Evolutionary conservation across 2,797 vertebrate genomes (phyloP).

Genomic region (Sebastes kiyomatsui): DNA sequence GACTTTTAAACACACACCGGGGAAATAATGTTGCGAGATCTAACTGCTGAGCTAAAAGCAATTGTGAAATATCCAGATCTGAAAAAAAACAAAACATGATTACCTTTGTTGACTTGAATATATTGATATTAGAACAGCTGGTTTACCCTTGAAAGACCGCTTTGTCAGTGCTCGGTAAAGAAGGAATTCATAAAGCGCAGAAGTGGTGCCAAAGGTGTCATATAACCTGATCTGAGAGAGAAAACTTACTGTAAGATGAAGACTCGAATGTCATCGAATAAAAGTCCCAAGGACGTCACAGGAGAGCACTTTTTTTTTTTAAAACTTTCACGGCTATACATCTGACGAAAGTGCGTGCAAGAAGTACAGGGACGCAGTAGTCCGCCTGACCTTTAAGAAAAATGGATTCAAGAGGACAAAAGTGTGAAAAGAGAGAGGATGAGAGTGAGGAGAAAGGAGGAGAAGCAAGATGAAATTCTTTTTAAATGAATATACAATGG

Average conservation of each 20-base stretch:
- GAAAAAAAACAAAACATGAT: constrained; percentile 31
- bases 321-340: constrained; percentile 13
- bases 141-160: constrained; percentile 34
- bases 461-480: constrained; percentile 4
- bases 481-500: constrained; percentile 30
- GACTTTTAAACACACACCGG: constrained; percentile 49
- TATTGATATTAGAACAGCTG: constrained; percentile 39
- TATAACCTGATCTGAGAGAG: constrained; percentile 38
- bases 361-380: constrained; percentile 4
- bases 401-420: constrained; percentile 25
- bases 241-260: constrained; percentile 28
- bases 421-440: constrained; percentile 14
- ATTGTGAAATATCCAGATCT: constrained; percentile 53
- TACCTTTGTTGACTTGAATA: constrained; percentile 58
- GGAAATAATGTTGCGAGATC: constrained; percentile 65
- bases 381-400: constrained; percentile 60
- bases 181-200: constrained; percentile 34
- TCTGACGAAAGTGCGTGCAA: constrained; percentile 41
- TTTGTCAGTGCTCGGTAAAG: constrained; percentile 19
- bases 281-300: constrained; percentile 33
- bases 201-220: constrained; percentile 34
- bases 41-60: constrained; percentile 50
- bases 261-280: constrained; percentile 27
- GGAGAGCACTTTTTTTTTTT: not conserved
- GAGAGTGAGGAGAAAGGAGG: not conserved